Base-by-base conservation (phyloP, 2,797 vertebrate genomes). In the Chiroxiphia lanceolata region DNA sequence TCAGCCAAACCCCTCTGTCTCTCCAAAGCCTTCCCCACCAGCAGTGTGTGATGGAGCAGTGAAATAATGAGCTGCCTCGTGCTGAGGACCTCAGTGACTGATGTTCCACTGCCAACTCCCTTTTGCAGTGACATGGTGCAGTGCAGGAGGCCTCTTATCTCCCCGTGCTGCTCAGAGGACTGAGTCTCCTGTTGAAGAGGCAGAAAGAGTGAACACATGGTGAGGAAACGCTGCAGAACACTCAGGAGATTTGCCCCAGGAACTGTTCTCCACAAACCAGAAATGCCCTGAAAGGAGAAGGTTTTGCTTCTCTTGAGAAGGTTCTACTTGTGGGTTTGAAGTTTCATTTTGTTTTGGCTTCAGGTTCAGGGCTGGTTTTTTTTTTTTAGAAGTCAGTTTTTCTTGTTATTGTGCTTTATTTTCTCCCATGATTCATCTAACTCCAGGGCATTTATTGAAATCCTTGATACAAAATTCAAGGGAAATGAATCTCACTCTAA, bases 361-460 rank as follows among this genome's bases (percentile, higher is more conserved):
- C 17, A 23, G 67, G 71, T 89, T 91, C 47, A 38, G 78, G 36
- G 42, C 34, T 68, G 83, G 18, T 5, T 44, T 72, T 60, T 67
- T 0, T 45, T 54, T 72, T 61, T 64, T 8, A 10, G 29, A 21
- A 1, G 0, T 54, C 54, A 29, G 20, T 36, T 87, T 89, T 84
- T 78, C 90, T 57, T 72, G 90, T 94, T 95, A 65, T 83, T 91
- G 85, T 95, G 59, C 48, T 88, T 90, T 47, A 50, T 80, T 38
- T 79, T 67, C 86, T 79, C 25, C 67, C 18, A 11, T 95, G 94
- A 97, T 89, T 97, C 94, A 97, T 78, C 83, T 79, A 48, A 59
- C 95, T 89, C 50, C 0, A 72, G 91, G 87, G 87, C 87, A 86
- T 83, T 90, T 93, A 76, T 59, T 93, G 91, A 94, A 89, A 91